Percentiles rank a stretch among this genome's conserved stretches.
These are phyloP conservation scores for Drosophila santomea DNA, from an alignment of 1,140 invertebrate species.

Conservation along the genomic window DNA sequence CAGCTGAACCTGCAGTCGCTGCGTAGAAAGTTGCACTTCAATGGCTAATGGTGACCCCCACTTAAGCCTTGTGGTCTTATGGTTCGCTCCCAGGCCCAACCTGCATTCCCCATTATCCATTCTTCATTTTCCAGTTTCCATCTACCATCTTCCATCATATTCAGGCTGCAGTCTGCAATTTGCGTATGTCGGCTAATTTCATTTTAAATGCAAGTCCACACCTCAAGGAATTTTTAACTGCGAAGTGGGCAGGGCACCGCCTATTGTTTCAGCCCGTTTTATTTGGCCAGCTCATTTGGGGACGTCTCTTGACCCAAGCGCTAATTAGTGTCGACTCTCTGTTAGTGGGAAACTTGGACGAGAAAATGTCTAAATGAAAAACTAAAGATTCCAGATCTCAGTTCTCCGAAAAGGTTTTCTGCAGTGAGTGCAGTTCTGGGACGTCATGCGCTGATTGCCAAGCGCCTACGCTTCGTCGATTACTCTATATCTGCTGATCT, in stretches of 20 bases:
- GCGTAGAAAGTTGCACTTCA: slow-evolving; percentile 16
- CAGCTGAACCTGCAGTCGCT: slow-evolving; percentile 24
- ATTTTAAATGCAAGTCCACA: slow-evolving; percentile 69
- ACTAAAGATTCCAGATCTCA: not conserved
- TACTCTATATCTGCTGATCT: slow-evolving; percentile 26
- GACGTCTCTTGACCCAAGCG: slow-evolving; percentile 19
- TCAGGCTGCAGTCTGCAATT: slow-evolving; percentile 54
- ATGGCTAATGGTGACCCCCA: slow-evolving; percentile 30
- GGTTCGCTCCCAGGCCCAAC: slow-evolving; percentile 21
- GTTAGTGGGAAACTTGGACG: no score
- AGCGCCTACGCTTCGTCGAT: slow-evolving; percentile 71
- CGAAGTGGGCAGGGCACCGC: no score
- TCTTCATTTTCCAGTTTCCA: not conserved
- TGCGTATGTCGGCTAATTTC: slow-evolving; percentile 73
- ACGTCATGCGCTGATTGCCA: slow-evolving; percentile 77
- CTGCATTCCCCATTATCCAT: slow-evolving; percentile 17
- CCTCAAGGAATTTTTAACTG: not conserved
- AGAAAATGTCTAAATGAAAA: not conserved
- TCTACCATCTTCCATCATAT: slow-evolving; percentile 3
- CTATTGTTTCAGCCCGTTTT: slow-evolving; percentile 10
- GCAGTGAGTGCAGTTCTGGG: slow-evolving; percentile 52
- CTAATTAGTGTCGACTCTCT: slow-evolving; percentile 34
- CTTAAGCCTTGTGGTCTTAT: not conserved
- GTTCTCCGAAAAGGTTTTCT: slow-evolving; percentile 7
- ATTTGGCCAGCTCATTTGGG: slow-evolving; percentile 27